Base-by-base conservation (phyloP, 2,888 invertebrate genomes). In the Stenchaetothrips biformis region DNA sequence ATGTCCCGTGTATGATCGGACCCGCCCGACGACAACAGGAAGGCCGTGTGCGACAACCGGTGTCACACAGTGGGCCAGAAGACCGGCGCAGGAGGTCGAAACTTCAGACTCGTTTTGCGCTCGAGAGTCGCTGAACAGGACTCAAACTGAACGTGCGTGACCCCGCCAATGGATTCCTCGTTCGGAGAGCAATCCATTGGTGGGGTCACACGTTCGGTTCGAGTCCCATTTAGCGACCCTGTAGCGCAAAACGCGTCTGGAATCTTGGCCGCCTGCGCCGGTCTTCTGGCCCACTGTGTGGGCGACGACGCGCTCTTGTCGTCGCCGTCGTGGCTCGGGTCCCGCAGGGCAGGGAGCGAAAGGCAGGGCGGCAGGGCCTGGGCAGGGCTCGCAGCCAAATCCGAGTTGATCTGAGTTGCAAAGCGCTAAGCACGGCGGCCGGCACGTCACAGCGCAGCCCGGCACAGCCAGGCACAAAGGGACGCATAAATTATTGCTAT, bases 401-500 rank as follows among this genome's bases (percentile, higher is more conserved):
- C 53, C 18, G 53, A 4, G 53, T 53, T 53, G 53, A 74, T 74
- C 67, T 74, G 67, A 74, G 67, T 74, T 25, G 21, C 67, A 21
- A 25, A 21, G 67, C 67, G 67, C 11, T 11, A 25, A 21, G 67
- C 67, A 25, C 59, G 37, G 37, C 37, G 37, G 37, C 37, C 37
- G 37, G 37, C 37, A 37, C 37, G 37, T 37, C 67, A 74, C 67
- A 25, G 67, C 67, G 25, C 25, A 25, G 2, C 11, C n/a, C 62
- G 67, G 7, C n/a, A 62, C 21, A n/a, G 67, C 18, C 21, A 18
- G 67, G 67, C 21, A 67, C 37, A 37, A 37, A 37, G 37, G 67
- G 21, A 21, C 67, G 67, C 67, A 74, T 74, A 74, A 74, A 74
- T 74, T 74, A 74, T 74, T 25, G 67, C 67, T 25, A 74, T 74